Conservation (phyloP, 2,113 vertebrate species). For the Grammomys dolichurus region DNA sequence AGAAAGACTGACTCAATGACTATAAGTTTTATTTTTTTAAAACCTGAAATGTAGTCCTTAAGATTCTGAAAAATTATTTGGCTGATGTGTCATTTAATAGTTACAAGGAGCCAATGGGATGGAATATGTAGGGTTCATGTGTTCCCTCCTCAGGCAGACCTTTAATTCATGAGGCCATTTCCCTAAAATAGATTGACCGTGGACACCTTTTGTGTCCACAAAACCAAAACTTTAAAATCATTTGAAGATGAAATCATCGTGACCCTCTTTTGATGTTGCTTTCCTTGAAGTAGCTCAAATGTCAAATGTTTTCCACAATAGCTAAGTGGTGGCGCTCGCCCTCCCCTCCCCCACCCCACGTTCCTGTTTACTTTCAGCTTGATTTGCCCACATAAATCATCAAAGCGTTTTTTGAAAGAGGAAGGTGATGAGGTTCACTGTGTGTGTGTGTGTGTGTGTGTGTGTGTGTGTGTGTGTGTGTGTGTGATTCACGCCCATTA, state of each 20-base stretch:
- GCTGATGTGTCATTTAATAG: neutral
- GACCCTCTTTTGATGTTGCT: constrained; percentile 26
- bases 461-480: constrained; percentile 14
- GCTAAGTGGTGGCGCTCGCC: neutral
- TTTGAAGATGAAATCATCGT: neutral
- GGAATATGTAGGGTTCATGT: neutral
- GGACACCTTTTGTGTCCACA: neutral
- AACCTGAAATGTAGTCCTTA: constrained; percentile 17
- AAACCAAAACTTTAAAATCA: neutral
- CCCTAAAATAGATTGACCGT: neutral
- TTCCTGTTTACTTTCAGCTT: neutral
- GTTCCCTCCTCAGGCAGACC: neutral
- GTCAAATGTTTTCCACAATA: neutral
- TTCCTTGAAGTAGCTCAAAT: constrained; percentile 28
- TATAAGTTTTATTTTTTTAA: constrained; percentile 44
- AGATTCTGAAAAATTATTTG: neutral
- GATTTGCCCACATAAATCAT: neutral
- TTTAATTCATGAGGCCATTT: neutral
- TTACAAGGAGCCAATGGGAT: neutral
- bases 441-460: constrained; percentile 4
- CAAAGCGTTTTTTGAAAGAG: neutral
- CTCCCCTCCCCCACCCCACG: neutral
- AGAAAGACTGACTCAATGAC: neutral
- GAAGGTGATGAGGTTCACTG: neutral
- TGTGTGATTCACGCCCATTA: neutral